Evolutionary conservation across 2,888 invertebrate species (phyloP).

Genomic region (Eupeodes luniger): DNA sequence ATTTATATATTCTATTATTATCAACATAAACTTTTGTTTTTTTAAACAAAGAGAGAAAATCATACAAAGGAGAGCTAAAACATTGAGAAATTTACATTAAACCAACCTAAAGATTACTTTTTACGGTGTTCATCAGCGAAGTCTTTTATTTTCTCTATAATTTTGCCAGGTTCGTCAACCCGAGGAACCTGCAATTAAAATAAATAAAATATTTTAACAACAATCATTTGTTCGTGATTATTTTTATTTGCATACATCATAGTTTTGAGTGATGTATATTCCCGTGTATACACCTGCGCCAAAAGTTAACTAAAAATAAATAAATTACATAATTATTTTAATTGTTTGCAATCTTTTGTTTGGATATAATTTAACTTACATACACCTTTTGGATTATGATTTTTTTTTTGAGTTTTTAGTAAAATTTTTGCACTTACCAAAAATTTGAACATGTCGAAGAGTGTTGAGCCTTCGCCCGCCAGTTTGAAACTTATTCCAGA

Average conservation of each 20-base stretch:
- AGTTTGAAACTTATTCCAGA: conserved; percentile 79
- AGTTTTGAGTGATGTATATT: conserved; percentile 90
- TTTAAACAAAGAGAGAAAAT: neutral
- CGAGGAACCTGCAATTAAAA: conserved; percentile 88
- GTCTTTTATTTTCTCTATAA: conserved; percentile 89
- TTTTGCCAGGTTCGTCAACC: conserved; percentile 92
- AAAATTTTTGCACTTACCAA: conserved; percentile 78
- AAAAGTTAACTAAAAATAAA: conserved; percentile 86
- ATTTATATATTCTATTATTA: neutral
- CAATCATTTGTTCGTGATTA: neutral
- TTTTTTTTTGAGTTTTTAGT: neutral
- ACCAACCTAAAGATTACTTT: conserved; percentile 81
- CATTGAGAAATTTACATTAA: neutral
- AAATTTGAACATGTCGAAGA: conserved; percentile 82
- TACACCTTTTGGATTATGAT: neutral
- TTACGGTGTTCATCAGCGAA: conserved; percentile 86
- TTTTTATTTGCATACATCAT: conserved; percentile 85
- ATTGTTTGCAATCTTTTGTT: conserved; percentile 4
- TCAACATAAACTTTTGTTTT: neutral
- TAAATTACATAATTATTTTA: conserved; percentile 69
- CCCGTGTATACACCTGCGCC: conserved; percentile 89
- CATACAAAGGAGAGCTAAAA: neutral
- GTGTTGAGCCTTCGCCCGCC: conserved; percentile 79
- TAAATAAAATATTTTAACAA: neutral
- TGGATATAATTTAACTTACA: neutral